Conservation (phyloP, 2,888 invertebrate genomes). For the Eutolmus rufibarbis region DNA sequence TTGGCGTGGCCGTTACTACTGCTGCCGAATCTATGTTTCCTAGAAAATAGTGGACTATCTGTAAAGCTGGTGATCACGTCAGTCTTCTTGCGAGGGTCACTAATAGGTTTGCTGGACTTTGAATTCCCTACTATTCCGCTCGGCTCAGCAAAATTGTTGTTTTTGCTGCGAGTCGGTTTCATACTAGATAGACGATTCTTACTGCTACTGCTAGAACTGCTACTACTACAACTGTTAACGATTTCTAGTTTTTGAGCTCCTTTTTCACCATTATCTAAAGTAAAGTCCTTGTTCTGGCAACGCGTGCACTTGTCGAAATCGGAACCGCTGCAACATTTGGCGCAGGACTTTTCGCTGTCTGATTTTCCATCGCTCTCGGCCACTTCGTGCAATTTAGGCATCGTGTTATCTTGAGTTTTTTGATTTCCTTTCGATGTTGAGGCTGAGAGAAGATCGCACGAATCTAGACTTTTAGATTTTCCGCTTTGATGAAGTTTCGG, state of each 20-base stretch:
- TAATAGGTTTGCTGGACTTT: slow-evolving; percentile 20
- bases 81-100: slow-evolving; percentile 55
- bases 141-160: slow-evolving; percentile 27
- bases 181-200: not conserved
- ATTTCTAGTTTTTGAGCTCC: not conserved
- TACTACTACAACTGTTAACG: not conserved
- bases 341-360: slow-evolving; percentile 52
- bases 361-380: slow-evolving; percentile 56
- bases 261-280: slow-evolving; percentile 20
- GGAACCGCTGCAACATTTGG: slow-evolving; percentile 55
- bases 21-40: slow-evolving; percentile 59
- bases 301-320: slow-evolving; percentile 56
- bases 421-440: slow-evolving; percentile 51
- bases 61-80: slow-evolving; percentile 63
- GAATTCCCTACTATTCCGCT: not conserved
- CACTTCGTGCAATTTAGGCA: slow-evolving; percentile 59
- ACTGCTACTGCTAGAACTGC: not conserved
- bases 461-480: slow-evolving; percentile 81
- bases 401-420: slow-evolving; percentile 54
- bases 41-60: slow-evolving; percentile 62
- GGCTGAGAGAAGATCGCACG: slow-evolving; percentile 75
- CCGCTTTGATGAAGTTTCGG: slow-evolving; percentile 60
- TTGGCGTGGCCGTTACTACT: slow-evolving; percentile 41
- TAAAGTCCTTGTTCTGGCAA: slow-evolving; percentile 50
- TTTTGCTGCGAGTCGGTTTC: slow-evolving; percentile 40